phyloP scores from a whole-genome alignment of 2,888 invertebrate species.

The Campaea margaritaria region DNA sequence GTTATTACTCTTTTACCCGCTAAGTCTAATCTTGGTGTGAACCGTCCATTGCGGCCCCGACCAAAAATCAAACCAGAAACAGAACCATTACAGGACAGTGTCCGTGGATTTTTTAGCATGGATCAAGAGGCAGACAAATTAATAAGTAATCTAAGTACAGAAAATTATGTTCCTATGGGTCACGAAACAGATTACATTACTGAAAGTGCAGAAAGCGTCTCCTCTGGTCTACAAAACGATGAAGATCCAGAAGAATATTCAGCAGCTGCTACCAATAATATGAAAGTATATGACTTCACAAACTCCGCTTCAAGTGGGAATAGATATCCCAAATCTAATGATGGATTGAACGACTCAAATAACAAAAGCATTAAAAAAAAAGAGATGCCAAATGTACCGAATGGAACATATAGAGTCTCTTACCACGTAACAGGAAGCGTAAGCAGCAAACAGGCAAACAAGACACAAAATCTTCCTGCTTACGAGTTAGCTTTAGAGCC shows the following conservation, averaged over 20 bases:
- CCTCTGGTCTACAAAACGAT: conserved; percentile 47
- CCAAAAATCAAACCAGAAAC: conserved; percentile 78
- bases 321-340: conserved; percentile 73
- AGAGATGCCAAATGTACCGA: conserved; percentile 60
- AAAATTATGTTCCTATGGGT: conserved; percentile 55
- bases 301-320: conserved; percentile 56
- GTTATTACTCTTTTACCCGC: conserved; percentile 89
- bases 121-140: conserved; percentile 59
- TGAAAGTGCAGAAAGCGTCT: conserved; percentile 55
- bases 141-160: conserved; percentile 61
- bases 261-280: conserved; percentile 54
- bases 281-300: conserved; percentile 47
- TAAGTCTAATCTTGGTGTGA: conserved; percentile 91
- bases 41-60: conserved; percentile 88
- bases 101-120: conserved; percentile 67
- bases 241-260: conserved; percentile 46
- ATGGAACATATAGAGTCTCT: conserved; percentile 78
- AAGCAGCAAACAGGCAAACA: conserved; percentile 79
- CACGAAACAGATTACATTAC: conserved; percentile 51
- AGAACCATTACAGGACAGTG: conserved; percentile 63
- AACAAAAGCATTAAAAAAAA: conserved; percentile 45
- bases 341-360: conserved; percentile 56
- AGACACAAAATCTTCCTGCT: conserved; percentile 73
- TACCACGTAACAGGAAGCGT: conserved; percentile 81
- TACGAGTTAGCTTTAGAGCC: conserved; percentile 78